phyloP scores from a whole-genome alignment of 2,888 invertebrate genomes.

The Herminia tarsipennalis region DNA sequence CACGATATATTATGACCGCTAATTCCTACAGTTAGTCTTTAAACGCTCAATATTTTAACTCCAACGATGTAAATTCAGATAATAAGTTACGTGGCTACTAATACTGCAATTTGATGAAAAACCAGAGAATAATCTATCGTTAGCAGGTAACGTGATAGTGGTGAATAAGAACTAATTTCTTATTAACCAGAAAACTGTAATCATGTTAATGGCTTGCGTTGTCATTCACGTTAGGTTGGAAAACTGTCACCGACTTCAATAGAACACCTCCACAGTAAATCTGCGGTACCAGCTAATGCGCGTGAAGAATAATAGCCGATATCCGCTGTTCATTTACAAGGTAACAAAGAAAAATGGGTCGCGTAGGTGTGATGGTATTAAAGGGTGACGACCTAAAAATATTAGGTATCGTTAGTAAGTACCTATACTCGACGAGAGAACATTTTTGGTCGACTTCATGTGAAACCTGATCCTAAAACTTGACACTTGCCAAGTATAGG shows the following conservation, averaged over 20 bases:
- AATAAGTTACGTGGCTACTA: too few relatives aligned
- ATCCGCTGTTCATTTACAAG: slow-evolving; percentile 12
- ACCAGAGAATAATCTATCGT: too few relatives aligned
- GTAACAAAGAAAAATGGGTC: slow-evolving; percentile 12
- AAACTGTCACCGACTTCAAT: slow-evolving; percentile 3
- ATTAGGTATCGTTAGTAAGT: background rate
- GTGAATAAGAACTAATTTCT: background rate
- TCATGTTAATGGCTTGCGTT: slow-evolving; percentile 2
- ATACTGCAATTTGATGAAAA: too few relatives aligned
- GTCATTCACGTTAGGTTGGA: background rate
- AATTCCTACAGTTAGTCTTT: too few relatives aligned
- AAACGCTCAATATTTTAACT: too few relatives aligned
- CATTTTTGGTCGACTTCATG: too few relatives aligned
- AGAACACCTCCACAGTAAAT: background rate
- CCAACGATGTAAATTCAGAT: too few relatives aligned
- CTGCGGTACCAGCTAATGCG: slow-evolving; percentile 9
- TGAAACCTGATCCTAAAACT: too few relatives aligned
- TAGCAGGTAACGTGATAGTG: background rate
- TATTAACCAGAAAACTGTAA: background rate
- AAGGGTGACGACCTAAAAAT: slow-evolving; percentile 3
- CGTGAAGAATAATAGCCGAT: slow-evolving; percentile 12
- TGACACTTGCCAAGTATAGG: too few relatives aligned
- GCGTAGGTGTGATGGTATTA: slow-evolving; percentile 2
- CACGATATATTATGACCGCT: too few relatives aligned
- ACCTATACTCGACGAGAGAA: too few relatives aligned